Base-by-base conservation (phyloP, 2,888 invertebrate species). In the Caenorhabditis sinica region DNA sequence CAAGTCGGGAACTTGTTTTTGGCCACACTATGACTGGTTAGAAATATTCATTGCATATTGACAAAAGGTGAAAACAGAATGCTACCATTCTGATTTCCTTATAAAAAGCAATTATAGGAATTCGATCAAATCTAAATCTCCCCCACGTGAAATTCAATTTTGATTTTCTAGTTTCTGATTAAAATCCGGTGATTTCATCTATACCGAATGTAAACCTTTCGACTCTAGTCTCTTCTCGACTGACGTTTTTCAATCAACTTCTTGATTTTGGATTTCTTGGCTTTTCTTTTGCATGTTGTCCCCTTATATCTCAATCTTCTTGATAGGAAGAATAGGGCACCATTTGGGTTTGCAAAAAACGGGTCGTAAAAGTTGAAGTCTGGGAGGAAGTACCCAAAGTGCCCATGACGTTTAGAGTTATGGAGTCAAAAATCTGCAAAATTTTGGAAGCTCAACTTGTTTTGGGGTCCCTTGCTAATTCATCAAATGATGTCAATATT, bases 401-500 rank as follows among this genome's bases (percentile, higher is more conserved):
- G 49, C 3, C 28, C 20, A 40, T 69, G 69, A 69, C 63, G 40
- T 53, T 40, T 23, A 51, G 51, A 15, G 23, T 71, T 53, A 53
- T 23, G 63, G 51, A 15, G 23, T 71, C 71, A 8, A 25, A 58
- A 71, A 71, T 58, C 58, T 71, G 56, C 58, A 43, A n/a, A 43
- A 28, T 58, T 43, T 53, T 51, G 51, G 13, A 36, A 28, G 28
- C 28, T 15, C 15, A 28, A 23, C 28, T 30, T 49, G 4, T 72
- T 58, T 58, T 45, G 23, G 23, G 20, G 43, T 28, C 11, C 13
- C 20, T 2, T 17, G 43, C 69, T 45, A 45, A 60, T 72, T 72
- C 72, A 72, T 72, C 72, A 72, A 60, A 33, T 43, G 17, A 45
- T 45, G 58, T 72, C 68, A 49, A 61, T 61, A 23, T 53, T 9